phyloP scores from a whole-genome alignment of 2,113 vertebrate genomes.

The Galeopterus variegatus region DNA sequence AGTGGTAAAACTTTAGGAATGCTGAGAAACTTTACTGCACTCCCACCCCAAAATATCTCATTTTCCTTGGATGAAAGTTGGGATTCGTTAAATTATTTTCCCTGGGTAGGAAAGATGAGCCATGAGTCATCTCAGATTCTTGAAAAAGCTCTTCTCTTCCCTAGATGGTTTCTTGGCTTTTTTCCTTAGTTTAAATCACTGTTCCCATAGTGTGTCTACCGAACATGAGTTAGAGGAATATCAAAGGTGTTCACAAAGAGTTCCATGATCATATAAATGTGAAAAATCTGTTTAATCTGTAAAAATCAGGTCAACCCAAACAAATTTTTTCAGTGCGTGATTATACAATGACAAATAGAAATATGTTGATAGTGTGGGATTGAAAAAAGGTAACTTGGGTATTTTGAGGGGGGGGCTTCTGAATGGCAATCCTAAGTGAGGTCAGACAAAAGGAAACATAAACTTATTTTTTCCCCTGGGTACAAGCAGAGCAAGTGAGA shows the following conservation, averaged over 20 bases:
- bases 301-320: neutral
- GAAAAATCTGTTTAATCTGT: neutral
- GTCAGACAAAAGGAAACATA: neutral
- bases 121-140: neutral
- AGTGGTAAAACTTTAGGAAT: neutral
- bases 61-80: neutral
- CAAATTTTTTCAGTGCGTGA: neutral
- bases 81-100: neutral
- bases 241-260: neutral
- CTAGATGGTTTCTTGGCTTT: neutral
- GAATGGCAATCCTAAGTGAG: neutral
- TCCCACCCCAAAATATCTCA: accelerated
- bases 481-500: neutral
- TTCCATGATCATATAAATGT: neutral
- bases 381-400: neutral
- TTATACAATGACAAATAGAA: neutral
- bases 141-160: neutral
- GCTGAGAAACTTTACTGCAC: neutral
- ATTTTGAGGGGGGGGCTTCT: neutral
- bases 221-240: neutral
- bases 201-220: neutral
- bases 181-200: neutral
- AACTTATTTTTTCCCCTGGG: neutral
- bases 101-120: neutral
- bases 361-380: neutral